Percentiles rank a stretch among this genome's conserved stretches.
Evolutionary conservation across 2,797 vertebrate genomes (phyloP).

Genomic region (Bovichtus variegatus): DNA sequence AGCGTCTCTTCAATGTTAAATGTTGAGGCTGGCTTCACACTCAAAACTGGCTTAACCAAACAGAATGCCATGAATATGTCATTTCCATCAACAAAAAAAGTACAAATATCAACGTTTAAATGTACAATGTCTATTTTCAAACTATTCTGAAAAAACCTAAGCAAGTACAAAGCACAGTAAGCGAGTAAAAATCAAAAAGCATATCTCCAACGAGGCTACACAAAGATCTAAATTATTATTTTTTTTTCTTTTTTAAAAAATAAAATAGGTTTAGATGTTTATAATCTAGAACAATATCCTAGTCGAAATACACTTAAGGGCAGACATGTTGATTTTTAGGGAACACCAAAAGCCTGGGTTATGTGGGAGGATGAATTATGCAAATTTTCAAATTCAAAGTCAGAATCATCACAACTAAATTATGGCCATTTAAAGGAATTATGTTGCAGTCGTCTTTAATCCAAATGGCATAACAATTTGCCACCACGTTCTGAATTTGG

Average conservation of each 20-base stretch:
- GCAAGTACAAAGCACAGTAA: neutral
- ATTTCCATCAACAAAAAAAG: constrained; percentile 6
- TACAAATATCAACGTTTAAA: constrained; percentile 34
- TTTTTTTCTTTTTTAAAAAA: neutral
- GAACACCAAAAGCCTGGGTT: neutral
- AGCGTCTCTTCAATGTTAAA: constrained; percentile 2
- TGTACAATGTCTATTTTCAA: constrained; percentile 27
- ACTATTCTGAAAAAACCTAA: constrained; percentile 30
- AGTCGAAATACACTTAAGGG: neutral
- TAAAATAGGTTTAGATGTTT: neutral
- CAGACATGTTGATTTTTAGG: neutral
- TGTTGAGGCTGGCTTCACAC: neutral
- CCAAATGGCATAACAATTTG: neutral
- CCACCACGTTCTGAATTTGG: neutral
- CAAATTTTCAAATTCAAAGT: neutral
- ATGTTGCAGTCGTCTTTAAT: neutral
- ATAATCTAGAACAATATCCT: neutral
- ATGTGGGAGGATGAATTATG: neutral
- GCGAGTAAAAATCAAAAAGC: neutral
- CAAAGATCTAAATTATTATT: neutral
- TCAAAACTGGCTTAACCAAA: constrained; percentile 7
- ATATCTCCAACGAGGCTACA: neutral
- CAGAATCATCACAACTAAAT: neutral
- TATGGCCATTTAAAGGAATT: neutral
- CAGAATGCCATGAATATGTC: neutral